Evolutionary conservation across 2,888 invertebrate species (phyloP), one percentile per base, ranked within the genome.

Genomic region (Cephus pygmeus): DNA sequence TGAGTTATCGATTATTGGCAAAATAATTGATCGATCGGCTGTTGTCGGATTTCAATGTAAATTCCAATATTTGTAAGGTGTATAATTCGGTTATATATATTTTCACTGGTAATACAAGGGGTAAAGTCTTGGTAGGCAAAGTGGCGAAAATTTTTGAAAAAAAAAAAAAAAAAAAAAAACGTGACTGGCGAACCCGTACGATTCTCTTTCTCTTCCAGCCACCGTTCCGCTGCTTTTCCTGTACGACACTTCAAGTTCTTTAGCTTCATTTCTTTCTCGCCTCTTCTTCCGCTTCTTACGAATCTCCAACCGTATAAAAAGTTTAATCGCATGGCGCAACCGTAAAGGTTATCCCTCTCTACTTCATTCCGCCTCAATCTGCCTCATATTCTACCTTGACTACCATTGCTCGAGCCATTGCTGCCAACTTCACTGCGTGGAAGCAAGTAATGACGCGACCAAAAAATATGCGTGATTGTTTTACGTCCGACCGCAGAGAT

Each of bases 401-500:
- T 30, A n/a, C 71, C 34, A 34, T 23, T 33, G 71, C 71, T 3
- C 12, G n/a, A 71, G 71, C 34, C 73, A 31, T 4, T 33, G 34
- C 34, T n/a, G 23, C 73, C 34, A 40, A 33, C 40, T 40, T 40
- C 40, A 40, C 75, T 33, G 34, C 56, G 79, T 80, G 83, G 81
- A 82, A 83, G 77, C 84, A 82, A 81, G 81, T 83, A 86, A 84
- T 84, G 83, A 84, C 83, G 81, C 80, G 81, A 81, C 83, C 80
- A 85, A 86, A 85, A 84, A 86, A 87, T 77, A 75, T 81, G 81
- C 81, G 79, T 86, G 87, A 87, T 87, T 87, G 88, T 88, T 88
- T 87, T 88, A 86, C 84, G 87, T 85, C 86, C 85, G 79, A 87
- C 87, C 87, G 86, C 87, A 87, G 85, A 88, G 84, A 40, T 40